A percentile compares a stretch with the other conserved stretches of the same genome.
These are phyloP conservation scores for Nephrotoma appendiculata DNA, from an alignment of 2,888 invertebrate genomes.

Conservation along the genomic window DNA sequence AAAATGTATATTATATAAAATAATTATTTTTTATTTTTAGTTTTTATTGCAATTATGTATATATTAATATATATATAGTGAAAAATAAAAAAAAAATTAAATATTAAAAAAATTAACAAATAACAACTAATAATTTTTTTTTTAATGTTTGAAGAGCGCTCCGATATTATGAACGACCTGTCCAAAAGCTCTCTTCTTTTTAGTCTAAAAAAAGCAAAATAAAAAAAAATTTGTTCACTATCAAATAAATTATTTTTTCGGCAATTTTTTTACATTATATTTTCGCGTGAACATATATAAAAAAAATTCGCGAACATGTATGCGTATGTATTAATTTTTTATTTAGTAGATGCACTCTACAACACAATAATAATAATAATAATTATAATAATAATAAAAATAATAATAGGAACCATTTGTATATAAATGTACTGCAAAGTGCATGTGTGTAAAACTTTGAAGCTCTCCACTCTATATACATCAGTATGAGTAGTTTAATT, in stretches of 20 bases:
- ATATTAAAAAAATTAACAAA: background rate
- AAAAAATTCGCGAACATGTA: background rate
- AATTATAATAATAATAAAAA: background rate
- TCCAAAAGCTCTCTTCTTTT: slow-evolving; percentile 13
- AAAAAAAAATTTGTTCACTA: slow-evolving; percentile 4
- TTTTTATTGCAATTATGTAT: background rate
- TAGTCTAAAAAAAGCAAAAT: slow-evolving; percentile 10
- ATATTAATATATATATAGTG: no score
- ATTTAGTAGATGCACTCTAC: slow-evolving; percentile 4
- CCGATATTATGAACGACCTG: slow-evolving; percentile 11
- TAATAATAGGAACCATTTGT: background rate
- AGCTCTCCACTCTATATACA: background rate
- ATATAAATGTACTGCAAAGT: background rate
- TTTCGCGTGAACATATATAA: background rate
- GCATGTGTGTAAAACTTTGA: background rate
- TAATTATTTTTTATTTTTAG: background rate
- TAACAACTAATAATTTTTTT: background rate
- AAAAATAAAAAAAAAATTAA: background rate
- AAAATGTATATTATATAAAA: background rate
- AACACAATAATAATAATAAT: background rate
- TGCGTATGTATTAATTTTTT: background rate
- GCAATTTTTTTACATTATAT: background rate
- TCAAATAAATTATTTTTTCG: slow-evolving; percentile 12
- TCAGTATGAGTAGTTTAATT: background rate
- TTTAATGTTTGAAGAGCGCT: slow-evolving; percentile 8